phyloP scores from a whole-genome alignment of 2,797 vertebrate species.

The Poecile montanus region DNA sequence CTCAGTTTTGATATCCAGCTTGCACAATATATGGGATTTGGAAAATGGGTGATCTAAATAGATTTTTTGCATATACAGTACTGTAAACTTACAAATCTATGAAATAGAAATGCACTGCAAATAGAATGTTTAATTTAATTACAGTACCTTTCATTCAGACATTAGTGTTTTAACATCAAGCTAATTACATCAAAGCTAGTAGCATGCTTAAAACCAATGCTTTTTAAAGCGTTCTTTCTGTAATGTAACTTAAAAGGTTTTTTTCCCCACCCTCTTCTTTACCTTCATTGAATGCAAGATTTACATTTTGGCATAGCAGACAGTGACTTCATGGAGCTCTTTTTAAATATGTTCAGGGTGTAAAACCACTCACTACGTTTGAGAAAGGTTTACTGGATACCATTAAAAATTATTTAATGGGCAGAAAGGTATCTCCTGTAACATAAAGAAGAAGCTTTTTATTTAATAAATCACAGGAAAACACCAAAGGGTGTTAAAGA shows the following conservation, averaged over 20 bases:
- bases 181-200: conserved; percentile 25
- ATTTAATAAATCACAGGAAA: neutral
- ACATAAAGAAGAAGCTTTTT: neutral
- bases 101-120: neutral
- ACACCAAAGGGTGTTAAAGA: neutral
- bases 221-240: neutral
- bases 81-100: neutral
- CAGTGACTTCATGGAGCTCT: neutral
- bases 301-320: neutral
- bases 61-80: neutral
- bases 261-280: neutral
- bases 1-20: neutral
- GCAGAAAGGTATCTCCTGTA: neutral
- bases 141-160: conserved; percentile 27
- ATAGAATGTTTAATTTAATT: neutral
- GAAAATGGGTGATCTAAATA: neutral
- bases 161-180: conserved; percentile 49
- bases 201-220: neutral
- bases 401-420: neutral
- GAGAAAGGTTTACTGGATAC: neutral
- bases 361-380: neutral
- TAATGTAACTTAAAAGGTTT: neutral
- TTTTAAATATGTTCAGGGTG: neutral
- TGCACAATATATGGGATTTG: neutral
- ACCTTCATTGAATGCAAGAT: neutral